Base-by-base conservation (phyloP, 2,888 invertebrate genomes). In the Trachelus iudaicus region DNA sequence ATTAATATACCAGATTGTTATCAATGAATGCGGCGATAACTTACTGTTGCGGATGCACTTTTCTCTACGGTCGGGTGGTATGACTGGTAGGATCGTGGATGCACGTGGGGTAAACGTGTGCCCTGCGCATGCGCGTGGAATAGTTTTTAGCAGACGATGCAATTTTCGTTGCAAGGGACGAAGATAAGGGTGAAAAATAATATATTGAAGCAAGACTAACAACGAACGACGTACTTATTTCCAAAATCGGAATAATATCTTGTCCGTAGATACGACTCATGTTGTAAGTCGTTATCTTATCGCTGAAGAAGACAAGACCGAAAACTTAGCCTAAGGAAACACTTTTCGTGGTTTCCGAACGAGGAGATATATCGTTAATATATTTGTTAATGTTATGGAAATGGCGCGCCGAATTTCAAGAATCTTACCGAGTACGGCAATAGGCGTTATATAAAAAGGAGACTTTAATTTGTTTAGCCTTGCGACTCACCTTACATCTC, bases 401-500 rank as follows among this genome's bases (percentile, higher is more conserved):
- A 23, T 23, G 9, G 23, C 23, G 23, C 23, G 56, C 23, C 56
- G 23, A 56, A 56, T 56, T 56, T 23, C 56, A 1, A 56, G 56
- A 56, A 56, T 56, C 56, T 56, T 56, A 56, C 56, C 23, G 56
- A 56, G 23, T 23, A 23, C 23, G 23, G 2, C 23, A 56, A 23
- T 23, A 23, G 15, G 23, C 56, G 56, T 56, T 15, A 56, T 56
- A 56, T 56, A 56, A 9, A 56, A 56, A 56, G 23, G 23, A 23
- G 56, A 56, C 23, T 23, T 56, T 56, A 23, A 56, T 56, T 23
- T 9, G 56, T 23, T 9, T 56, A 56, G 23, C 56, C 56, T 71
- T 34, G 33, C 71, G 15, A 88, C 91, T 92, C 93, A 94, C 94
- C 94, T 94, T 94, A 89, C 93, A 94, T 89, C 94, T 93, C 88